Percentiles rank a stretch among this genome's conserved stretches.
Conservation (phyloP, 1,140 invertebrate species). For the Bombus vancouverensis region DNA sequence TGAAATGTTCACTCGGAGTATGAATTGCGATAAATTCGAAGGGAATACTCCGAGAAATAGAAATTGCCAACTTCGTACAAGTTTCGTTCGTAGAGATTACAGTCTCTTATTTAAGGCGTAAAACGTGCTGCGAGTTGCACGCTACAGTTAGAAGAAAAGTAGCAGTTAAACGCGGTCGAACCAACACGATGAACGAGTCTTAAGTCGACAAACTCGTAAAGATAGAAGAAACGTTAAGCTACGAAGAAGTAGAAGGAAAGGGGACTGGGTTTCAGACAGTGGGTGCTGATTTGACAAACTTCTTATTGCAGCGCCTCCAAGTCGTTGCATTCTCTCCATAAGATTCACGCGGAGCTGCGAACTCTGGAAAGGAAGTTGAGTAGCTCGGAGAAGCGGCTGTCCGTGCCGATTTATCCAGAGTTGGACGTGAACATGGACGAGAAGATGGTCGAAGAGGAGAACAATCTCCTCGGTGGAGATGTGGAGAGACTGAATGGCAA, state of each 20-base stretch:
- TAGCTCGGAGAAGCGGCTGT: slow-evolving; percentile 77
- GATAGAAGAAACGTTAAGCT: background rate
- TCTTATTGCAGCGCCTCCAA: slow-evolving; percentile 52
- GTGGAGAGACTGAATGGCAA: slow-evolving; percentile 76
- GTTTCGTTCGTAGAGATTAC: background rate
- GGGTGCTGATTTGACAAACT: slow-evolving; percentile 13
- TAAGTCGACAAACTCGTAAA: background rate
- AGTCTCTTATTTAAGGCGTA: background rate
- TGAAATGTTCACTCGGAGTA: background rate
- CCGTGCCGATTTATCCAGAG: slow-evolving; percentile 78
- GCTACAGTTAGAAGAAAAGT: too few species aligned
- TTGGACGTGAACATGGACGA: slow-evolving; percentile 73
- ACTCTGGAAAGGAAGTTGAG: slow-evolving; percentile 68
- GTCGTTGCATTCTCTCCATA: slow-evolving; percentile 78
- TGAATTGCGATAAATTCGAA: background rate
- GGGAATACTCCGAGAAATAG: background rate
- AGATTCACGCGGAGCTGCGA: slow-evolving; percentile 64
- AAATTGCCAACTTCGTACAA: background rate
- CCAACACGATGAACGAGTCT: too few species aligned
- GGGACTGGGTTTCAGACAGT: too few species aligned
- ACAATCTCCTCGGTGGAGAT: slow-evolving; percentile 78
- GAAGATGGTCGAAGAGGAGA: slow-evolving; percentile 77
- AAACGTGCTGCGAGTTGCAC: background rate
- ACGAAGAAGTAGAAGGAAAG: background rate
- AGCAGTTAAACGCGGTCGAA: background rate